These are phyloP conservation scores for Neoitamus cyanurus DNA, from an alignment of 2,888 invertebrate genomes.

Conservation along the genomic window DNA sequence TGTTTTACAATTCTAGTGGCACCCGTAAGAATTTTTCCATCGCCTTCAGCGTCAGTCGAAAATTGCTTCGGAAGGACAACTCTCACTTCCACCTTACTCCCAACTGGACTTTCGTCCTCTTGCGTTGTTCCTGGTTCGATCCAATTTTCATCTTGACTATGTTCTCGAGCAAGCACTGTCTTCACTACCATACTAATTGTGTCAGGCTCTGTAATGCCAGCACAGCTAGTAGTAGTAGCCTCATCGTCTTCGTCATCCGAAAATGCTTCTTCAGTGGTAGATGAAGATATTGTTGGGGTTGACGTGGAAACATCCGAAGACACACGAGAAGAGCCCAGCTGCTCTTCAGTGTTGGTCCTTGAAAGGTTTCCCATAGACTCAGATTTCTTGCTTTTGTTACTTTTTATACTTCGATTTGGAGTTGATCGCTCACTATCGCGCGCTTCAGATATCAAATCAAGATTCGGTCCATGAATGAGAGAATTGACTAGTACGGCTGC, in stretches of 20 bases:
- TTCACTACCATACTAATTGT: constrained; percentile 72
- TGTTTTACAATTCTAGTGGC: constrained; percentile 44
- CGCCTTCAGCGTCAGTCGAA: neutral
- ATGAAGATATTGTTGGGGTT: constrained; percentile 34
- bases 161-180: constrained; percentile 66
- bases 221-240: constrained; percentile 56
- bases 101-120: neutral
- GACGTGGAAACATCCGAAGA: constrained; percentile 28
- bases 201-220: constrained; percentile 67
- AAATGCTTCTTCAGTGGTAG: constrained; percentile 38
- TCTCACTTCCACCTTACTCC: neutral
- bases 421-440: constrained; percentile 61
- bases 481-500: constrained; percentile 76
- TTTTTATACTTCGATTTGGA: neutral
- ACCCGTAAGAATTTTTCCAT: constrained; percentile 36
- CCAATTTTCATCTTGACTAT: constrained; percentile 57
- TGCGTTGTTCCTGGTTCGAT: constrained; percentile 61
- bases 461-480: constrained; percentile 71
- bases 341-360: neutral
- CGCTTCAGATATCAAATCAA: constrained; percentile 71
- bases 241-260: constrained; percentile 54
- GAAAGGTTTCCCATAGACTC: constrained; percentile 59
- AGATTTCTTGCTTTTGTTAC: constrained; percentile 56
- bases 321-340: neutral
- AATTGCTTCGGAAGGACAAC: neutral